Evolutionary conservation across 2,888 invertebrate species (phyloP).

Genomic region (Mamestra brassicae): DNA sequence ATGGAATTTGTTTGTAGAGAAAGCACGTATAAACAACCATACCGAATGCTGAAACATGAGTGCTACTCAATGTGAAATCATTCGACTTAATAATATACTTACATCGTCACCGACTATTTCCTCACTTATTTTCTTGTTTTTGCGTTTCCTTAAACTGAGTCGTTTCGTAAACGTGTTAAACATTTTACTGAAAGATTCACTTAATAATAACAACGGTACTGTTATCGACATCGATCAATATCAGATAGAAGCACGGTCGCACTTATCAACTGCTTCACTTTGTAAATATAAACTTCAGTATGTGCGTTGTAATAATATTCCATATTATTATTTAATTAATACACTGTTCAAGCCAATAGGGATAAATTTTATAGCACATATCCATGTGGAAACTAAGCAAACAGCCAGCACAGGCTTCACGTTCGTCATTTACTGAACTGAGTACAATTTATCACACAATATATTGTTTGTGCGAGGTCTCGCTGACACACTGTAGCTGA

Average conservation of each 20-base stretch:
- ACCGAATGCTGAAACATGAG: constrained; percentile 64
- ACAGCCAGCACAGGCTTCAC: constrained; percentile 71
- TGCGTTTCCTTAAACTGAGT: constrained; percentile 76
- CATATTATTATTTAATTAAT: constrained; percentile 37
- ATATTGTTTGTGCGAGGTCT: constrained; percentile 71
- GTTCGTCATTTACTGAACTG: constrained; percentile 75
- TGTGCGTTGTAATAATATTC: constrained; percentile 39
- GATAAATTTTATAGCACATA: constrained; percentile 43
- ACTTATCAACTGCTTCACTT: constrained; percentile 45
- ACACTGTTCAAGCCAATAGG: constrained; percentile 44
- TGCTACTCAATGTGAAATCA: constrained; percentile 62
- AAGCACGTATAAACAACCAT: constrained; percentile 69
- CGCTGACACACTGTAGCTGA: constrained; percentile 65
- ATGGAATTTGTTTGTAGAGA: constrained; percentile 83
- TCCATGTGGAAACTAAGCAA: constrained; percentile 52
- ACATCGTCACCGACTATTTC: constrained; percentile 65
- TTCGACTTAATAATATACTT: constrained; percentile 63
- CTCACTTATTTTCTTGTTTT: constrained; percentile 63
- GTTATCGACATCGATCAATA: constrained; percentile 16
- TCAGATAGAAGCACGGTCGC: constrained; percentile 38
- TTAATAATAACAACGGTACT: constrained; percentile 23
- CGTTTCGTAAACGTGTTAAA: constrained; percentile 75
- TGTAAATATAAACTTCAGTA: constrained; percentile 30
- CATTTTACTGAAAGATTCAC: constrained; percentile 63
- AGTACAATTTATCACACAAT: constrained; percentile 67